phyloP scores from a whole-genome alignment of 2,797 vertebrate species.

The Enteromius thamalakanensis region DNA sequence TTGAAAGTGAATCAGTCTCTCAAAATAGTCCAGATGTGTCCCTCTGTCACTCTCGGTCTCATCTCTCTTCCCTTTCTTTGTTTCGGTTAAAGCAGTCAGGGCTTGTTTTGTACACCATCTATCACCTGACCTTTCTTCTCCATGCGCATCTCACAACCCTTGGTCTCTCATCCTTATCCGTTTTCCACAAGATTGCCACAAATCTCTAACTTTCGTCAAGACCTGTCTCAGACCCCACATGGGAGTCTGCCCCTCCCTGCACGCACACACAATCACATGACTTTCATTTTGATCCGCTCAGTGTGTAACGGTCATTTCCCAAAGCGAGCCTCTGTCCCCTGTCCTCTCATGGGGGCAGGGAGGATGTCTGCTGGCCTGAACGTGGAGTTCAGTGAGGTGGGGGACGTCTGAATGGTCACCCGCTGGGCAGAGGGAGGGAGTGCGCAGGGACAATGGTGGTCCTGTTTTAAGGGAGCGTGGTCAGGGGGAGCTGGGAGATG shows the following conservation, averaged over 20 bases:
- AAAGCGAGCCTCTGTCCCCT: constrained; percentile 50
- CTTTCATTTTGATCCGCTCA: constrained; percentile 52
- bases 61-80: constrained; percentile 19
- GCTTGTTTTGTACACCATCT: constrained; percentile 13
- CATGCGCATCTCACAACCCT: neutral
- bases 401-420: constrained; percentile 57
- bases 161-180: neutral
- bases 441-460: constrained; percentile 67
- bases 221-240: constrained; percentile 19
- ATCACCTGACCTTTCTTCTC: constrained; percentile 36
- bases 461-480: constrained; percentile 71
- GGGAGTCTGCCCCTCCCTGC: constrained; percentile 2
- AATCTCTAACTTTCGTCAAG: neutral
- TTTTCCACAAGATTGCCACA: neutral
- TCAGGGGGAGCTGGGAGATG: constrained; percentile 60
- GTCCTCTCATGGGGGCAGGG: constrained; percentile 49
- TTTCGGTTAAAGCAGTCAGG: constrained; percentile 1
- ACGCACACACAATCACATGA: constrained; percentile 23
- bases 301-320: constrained; percentile 56
- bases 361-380: constrained; percentile 54
- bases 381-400: constrained; percentile 51
- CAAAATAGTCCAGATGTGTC: constrained; percentile 10
- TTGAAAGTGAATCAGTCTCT: constrained; percentile 1
- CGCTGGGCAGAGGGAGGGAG: constrained; percentile 57
- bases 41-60: constrained; percentile 11